phyloP scores from a whole-genome alignment of 2,797 vertebrate genomes.

The Spatula versicolor region DNA sequence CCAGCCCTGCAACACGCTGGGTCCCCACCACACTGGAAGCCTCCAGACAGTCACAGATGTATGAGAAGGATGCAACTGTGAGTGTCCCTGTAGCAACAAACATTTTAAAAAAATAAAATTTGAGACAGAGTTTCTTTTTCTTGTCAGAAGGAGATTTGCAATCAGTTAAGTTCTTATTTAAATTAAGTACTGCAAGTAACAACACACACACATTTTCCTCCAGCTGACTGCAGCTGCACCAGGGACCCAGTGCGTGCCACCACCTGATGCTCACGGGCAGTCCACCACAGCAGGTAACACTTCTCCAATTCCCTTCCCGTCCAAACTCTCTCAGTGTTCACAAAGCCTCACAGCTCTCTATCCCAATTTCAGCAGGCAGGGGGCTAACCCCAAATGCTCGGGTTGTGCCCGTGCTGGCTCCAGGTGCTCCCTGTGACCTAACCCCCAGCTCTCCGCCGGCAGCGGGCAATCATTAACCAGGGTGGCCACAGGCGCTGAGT shows the following conservation, averaged over 20 bases:
- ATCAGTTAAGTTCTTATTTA: not conserved
- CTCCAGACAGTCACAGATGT: fast-evolving
- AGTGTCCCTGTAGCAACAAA: fast-evolving
- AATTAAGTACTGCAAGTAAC: not conserved
- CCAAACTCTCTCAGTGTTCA: not conserved
- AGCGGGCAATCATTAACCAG: constrained; percentile 19
- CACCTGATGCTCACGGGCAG: not conserved
- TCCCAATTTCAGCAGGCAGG: fast-evolving
- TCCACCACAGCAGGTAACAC: fast-evolving
- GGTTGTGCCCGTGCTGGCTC: not conserved
- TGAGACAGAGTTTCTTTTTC: not conserved
- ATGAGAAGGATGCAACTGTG: not conserved
- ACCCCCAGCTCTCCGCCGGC: not conserved
- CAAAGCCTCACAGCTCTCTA: fast-evolving
- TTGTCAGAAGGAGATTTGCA: not conserved
- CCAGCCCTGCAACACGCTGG: fast-evolving
- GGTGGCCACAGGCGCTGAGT: fast-evolving
- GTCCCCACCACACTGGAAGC: fast-evolving
- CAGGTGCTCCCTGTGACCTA: not conserved
- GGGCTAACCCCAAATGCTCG: fast-evolving
- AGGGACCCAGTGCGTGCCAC: fast-evolving
- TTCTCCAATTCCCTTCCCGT: fast-evolving
- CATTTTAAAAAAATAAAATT: not conserved
- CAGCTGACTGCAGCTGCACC: fast-evolving
- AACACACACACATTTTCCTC: fast-evolving